These are phyloP conservation scores for Acyrthosiphon pisum DNA, from an alignment of 1,140 invertebrate species.

Conservation along the genomic window DNA sequence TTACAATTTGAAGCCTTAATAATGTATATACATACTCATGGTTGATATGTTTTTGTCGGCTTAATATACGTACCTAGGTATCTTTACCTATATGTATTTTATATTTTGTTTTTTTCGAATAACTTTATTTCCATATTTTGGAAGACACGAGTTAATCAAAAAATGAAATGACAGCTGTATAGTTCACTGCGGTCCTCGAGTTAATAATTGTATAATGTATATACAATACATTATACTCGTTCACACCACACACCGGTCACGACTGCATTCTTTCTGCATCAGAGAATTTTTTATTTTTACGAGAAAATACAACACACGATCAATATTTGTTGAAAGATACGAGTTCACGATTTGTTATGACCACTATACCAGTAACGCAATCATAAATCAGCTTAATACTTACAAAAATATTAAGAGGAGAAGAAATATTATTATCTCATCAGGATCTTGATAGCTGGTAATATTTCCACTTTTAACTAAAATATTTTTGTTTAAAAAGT, in stretches of 20 bases:
- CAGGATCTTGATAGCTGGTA: neutral
- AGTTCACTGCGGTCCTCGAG: conserved; percentile 6
- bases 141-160: neutral
- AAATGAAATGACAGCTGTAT: conserved; percentile 21
- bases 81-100: neutral
- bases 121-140: neutral
- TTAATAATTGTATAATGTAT: too few relatives aligned
- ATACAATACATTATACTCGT: neutral
- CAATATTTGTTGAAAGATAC: neutral
- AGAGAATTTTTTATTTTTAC: conserved; percentile 3
- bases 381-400: conserved; percentile 13
- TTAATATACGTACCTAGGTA: neutral
- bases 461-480: neutral
- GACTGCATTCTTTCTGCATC: conserved; percentile 47
- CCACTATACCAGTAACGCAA: neutral
- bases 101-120: neutral
- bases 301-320: conserved; percentile 9
- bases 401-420: neutral
- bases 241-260: conserved; percentile 38
- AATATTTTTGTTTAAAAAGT: neutral
- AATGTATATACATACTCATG: neutral
- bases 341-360: neutral
- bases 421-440: neutral
- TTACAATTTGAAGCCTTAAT: neutral
- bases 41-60: neutral